Evolutionary conservation across 2,888 invertebrate genomes (phyloP), one percentile per base, ranked within the genome.

Genomic region (Agrochola lychnidis): DNA sequence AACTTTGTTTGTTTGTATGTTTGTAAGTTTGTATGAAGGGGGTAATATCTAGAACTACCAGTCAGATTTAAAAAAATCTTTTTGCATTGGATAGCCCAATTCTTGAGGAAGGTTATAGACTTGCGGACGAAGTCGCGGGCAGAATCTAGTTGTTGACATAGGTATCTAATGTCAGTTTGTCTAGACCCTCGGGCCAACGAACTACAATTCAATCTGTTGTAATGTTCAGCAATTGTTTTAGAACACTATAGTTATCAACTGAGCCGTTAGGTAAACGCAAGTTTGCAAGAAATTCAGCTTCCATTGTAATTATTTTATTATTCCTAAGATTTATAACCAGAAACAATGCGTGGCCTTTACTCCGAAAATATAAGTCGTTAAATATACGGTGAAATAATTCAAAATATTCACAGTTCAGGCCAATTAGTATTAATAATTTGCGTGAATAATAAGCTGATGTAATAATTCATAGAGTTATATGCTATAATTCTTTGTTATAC

Each of bases 331-430:
- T 77, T 83, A 83, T 70, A 62, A 72, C 69, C 71, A 78, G 70
- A 66, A 75, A 68, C 57, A 62, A 42, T 48, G 73, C 68, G 72
- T 68, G 77, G 77, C 59, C 68, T 74, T 75, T 75, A 66, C 63
- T 72, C 74, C 63, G 68, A 82, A 83, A 84, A 85, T 82, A 85
- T 82, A 81, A 68, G 61, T 73, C 62, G 63, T 82, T 76, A 73
- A 79, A 70, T 56, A 63, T 40, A 74, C 63, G 14, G n/a, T 30
- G 57, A 76, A 76, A 73, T 63, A 74, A 81, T 67, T 81, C 53
- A 22, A 70, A 74, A 6, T 85, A 81, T 77, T 83, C 19, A 45
- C 45, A 69, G 48, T 85, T 66, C 22, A 40, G 62, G 22, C 36
- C 66, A 85, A 85, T 82, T 74, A 79, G 42, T 72, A 36, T 62